A percentile compares a stretch with the other conserved stretches of the same genome.
Conservation (phyloP, 1,140 invertebrate genomes). For the Medauroidea extradentata region DNA sequence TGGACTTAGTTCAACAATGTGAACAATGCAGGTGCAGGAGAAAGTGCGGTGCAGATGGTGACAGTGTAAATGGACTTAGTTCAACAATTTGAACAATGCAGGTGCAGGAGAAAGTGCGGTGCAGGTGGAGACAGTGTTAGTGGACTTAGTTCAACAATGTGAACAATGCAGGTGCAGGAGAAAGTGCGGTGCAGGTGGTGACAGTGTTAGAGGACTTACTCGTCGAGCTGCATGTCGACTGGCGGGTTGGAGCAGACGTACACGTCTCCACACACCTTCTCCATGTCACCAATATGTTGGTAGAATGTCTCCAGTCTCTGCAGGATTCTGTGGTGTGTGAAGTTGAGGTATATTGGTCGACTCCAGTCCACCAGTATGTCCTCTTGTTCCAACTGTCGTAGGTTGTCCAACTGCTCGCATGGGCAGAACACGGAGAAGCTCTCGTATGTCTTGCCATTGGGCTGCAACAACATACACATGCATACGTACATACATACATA, state of each 20-base stretch:
- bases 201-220: slow-evolving; percentile 37
- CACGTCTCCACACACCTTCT: slow-evolving; percentile 70
- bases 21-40: too few relatives aligned
- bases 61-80: too few relatives aligned
- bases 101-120: too few relatives aligned
- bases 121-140: too few relatives aligned
- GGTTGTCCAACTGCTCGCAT: slow-evolving; percentile 60
- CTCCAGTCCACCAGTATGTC: slow-evolving; percentile 71
- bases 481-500: too few relatives aligned
- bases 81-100: too few relatives aligned
- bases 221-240: slow-evolving; percentile 49
- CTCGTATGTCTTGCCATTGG: slow-evolving; percentile 69
- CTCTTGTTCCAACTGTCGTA: slow-evolving; percentile 64
- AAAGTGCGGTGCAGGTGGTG: background rate
- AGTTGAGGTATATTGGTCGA: slow-evolving; percentile 74
- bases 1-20: too few relatives aligned
- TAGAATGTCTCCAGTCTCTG: slow-evolving; percentile 64
- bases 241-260: slow-evolving; percentile 62
- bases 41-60: too few relatives aligned
- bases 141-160: too few relatives aligned
- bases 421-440: slow-evolving; percentile 80
- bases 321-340: slow-evolving; percentile 71
- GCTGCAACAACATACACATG: slow-evolving; percentile 51
- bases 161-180: too few relatives aligned
- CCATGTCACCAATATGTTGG: slow-evolving; percentile 57